Percentiles rank a stretch among this genome's conserved stretches.
These are phyloP conservation scores for Tragelaphus imberbis DNA, from an alignment of 2,113 vertebrate genomes.

Conservation along the genomic window DNA sequence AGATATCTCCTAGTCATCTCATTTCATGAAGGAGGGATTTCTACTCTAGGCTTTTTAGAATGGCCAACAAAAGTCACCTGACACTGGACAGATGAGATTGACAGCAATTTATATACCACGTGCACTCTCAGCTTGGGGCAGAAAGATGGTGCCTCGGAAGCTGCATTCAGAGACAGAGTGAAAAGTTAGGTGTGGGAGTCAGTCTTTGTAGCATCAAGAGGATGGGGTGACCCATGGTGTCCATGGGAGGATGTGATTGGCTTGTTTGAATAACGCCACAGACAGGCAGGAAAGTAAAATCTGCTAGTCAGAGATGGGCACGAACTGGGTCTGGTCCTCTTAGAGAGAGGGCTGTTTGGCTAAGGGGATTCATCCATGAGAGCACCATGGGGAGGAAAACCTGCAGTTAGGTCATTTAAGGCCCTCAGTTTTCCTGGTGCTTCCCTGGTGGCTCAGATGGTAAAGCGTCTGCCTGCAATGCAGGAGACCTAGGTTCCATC, in stretches of 20 bases:
- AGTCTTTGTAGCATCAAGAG: neutral
- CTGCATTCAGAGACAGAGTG: neutral
- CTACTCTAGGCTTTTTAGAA: neutral
- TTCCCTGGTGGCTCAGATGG: rapidly evolving
- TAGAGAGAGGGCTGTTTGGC: no score
- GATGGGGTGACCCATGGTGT: neutral
- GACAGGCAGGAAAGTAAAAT: neutral
- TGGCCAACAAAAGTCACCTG: neutral
- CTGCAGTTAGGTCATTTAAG: neutral
- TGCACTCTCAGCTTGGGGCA: neutral
- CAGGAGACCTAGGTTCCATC: neutral
- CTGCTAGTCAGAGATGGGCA: neutral
- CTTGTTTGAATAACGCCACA: neutral
- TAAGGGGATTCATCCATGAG: neutral
- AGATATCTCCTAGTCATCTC: neutral
- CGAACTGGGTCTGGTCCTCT: neutral
- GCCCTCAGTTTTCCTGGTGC: neutral
- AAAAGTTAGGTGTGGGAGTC: neutral
- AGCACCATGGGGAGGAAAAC: neutral
- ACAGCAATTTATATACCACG: neutral
- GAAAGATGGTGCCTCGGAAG: neutral
- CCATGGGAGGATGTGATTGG: neutral
- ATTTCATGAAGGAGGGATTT: neutral
- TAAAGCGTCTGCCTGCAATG: neutral
- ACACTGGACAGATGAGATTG: neutral